A percentile compares a stretch with the other conserved stretches of the same genome.
Conservation (phyloP, 2,113 vertebrate genomes). For the Rhagologus leucostigma region DNA sequence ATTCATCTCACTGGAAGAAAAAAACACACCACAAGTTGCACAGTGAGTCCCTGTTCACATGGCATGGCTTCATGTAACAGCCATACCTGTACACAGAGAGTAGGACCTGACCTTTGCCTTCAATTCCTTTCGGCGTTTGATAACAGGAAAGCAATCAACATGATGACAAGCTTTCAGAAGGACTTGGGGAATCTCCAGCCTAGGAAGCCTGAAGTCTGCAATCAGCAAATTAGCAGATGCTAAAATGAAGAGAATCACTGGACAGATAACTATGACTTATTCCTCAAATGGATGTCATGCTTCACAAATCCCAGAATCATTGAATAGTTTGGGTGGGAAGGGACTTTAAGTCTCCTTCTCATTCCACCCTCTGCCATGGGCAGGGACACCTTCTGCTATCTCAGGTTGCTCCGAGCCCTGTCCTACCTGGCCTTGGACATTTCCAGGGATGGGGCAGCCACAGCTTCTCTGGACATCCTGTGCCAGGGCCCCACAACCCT, state of each 20-base stretch:
- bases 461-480: not conserved
- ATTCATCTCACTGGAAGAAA: not conserved
- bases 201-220: not conserved
- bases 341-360: not conserved
- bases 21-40: fast-evolving
- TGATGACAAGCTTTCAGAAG: not conserved
- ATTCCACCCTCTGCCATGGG: no score
- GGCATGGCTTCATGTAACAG: not conserved
- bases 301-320: not conserved
- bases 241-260: not conserved
- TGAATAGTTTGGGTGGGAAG: not conserved
- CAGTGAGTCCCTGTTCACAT: not conserved
- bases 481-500: not conserved
- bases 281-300: not conserved
- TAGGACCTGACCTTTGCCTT: not conserved
- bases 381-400: not conserved
- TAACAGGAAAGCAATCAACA: not conserved
- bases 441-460: not conserved
- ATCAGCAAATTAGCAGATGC: not conserved
- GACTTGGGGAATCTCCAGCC: not conserved
- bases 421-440: not conserved
- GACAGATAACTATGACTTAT: not conserved
- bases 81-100: not conserved
- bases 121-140: not conserved
- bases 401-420: not conserved